These are phyloP conservation scores for Lagorchestes hirsutus DNA, from an alignment of 2,797 vertebrate species.

Conservation along the genomic window DNA sequence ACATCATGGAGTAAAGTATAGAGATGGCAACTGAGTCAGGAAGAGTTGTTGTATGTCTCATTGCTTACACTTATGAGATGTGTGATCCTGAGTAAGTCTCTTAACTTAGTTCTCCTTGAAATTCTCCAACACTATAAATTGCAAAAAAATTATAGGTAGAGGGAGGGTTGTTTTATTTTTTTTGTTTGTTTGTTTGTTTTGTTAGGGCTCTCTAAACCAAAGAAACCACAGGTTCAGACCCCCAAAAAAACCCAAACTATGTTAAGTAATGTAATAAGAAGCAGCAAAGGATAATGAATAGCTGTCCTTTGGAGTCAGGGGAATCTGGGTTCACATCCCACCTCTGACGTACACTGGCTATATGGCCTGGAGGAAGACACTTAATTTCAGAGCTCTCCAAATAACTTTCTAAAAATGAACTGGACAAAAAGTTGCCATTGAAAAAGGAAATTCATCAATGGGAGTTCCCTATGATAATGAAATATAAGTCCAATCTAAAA, in stretches of 20 bases:
- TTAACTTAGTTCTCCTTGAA: not conserved
- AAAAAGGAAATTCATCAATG: not conserved
- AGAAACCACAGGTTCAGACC: not conserved
- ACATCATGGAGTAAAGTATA: not conserved
- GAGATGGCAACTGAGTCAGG: not conserved
- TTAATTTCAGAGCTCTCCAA: not conserved
- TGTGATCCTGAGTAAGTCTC: not conserved
- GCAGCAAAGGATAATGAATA: no score
- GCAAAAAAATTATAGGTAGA: not conserved
- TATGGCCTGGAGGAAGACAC: not conserved
- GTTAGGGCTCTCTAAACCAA: not conserved
- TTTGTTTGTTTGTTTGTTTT: not conserved
- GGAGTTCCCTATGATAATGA: not conserved
- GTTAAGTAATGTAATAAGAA: not conserved
- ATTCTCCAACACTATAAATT: not conserved
- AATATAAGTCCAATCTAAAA: not conserved
- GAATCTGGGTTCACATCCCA: not conserved
- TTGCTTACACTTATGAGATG: not conserved
- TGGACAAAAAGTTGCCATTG: not conserved
- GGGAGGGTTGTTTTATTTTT: not conserved
- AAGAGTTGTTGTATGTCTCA: not conserved
- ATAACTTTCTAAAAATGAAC: not conserved
- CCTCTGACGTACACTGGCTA: not conserved
- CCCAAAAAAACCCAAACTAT: no score
- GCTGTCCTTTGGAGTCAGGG: not conserved